phyloP scores from a whole-genome alignment of 2,113 vertebrate genomes.

The Chauna torquata region DNA sequence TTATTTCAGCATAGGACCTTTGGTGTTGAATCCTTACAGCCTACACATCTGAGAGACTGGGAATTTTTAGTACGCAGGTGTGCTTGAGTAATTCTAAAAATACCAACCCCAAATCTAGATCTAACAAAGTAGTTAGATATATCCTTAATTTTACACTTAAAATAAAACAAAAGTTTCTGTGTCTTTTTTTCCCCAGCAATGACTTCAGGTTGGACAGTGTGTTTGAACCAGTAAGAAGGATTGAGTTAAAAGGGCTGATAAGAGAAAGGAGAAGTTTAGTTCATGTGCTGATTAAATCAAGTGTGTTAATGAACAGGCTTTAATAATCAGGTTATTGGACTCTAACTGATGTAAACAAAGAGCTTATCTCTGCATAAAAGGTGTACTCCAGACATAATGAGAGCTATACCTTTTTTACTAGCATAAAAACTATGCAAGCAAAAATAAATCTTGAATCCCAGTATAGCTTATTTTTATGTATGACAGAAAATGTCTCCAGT shows the following conservation, averaged over 20 bases:
- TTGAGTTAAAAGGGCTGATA: not conserved
- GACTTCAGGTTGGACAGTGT: not conserved
- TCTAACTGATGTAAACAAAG: not conserved
- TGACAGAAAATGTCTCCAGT: not conserved
- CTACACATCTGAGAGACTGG: not conserved
- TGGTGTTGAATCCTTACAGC: not conserved
- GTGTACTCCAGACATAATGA: not conserved
- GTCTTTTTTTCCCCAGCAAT: not conserved
- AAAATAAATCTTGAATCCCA: not conserved
- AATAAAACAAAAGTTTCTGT: not conserved
- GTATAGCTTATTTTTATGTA: not conserved
- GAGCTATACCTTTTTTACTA: not conserved
- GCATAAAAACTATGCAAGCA: not conserved
- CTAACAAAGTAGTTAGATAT: not conserved
- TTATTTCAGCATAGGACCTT: not conserved
- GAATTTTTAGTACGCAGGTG: not conserved
- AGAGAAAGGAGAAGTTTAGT: not conserved
- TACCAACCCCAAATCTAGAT: not conserved
- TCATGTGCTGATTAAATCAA: not conserved
- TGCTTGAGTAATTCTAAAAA: not conserved
- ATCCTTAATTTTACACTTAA: not conserved
- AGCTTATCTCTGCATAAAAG: not conserved
- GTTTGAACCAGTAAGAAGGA: no score
- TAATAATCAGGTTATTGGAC: not conserved
- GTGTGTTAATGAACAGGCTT: not conserved